Percentiles rank a stretch among this genome's conserved stretches.
phyloP scores from a whole-genome alignment of 2,797 vertebrate species.

The Tiaroga cobitis region DNA sequence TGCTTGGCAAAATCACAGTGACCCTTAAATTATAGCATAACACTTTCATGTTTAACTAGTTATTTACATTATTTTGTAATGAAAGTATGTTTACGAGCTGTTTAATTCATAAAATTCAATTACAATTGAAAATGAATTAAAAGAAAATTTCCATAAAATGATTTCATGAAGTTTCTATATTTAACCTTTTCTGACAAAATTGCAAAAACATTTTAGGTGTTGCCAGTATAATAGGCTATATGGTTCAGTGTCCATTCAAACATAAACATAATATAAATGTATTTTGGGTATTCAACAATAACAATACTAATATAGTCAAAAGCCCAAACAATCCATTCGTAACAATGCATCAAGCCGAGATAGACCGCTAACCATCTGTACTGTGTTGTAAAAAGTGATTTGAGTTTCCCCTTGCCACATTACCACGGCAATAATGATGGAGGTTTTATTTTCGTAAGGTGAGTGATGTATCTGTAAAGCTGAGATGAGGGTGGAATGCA shows the following conservation, averaged over 20 bases:
- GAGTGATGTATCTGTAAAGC: constrained; percentile 34
- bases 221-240: no score
- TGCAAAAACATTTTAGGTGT: not conserved
- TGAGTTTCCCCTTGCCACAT: not conserved
- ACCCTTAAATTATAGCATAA: not conserved
- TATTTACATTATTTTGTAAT: not conserved
- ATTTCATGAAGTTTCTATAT: not conserved
- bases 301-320: not conserved
- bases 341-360: not conserved
- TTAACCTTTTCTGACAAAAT: not conserved
- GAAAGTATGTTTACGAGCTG: not conserved
- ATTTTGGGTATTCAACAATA: not conserved
- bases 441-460: constrained; percentile 33
- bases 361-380: not conserved
- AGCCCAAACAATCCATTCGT: not conserved
- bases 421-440: constrained; percentile 28
- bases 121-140: not conserved
- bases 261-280: not conserved
- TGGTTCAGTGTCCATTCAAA: not conserved
- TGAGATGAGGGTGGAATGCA: constrained; percentile 21
- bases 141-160: not conserved
- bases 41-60: not conserved
- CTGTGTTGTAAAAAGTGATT: not conserved
- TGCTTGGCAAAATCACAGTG: no score
- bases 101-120: not conserved